Evolutionary conservation across 2,888 invertebrate species (phyloP).

Genomic region (Nomada fabriciana): DNA sequence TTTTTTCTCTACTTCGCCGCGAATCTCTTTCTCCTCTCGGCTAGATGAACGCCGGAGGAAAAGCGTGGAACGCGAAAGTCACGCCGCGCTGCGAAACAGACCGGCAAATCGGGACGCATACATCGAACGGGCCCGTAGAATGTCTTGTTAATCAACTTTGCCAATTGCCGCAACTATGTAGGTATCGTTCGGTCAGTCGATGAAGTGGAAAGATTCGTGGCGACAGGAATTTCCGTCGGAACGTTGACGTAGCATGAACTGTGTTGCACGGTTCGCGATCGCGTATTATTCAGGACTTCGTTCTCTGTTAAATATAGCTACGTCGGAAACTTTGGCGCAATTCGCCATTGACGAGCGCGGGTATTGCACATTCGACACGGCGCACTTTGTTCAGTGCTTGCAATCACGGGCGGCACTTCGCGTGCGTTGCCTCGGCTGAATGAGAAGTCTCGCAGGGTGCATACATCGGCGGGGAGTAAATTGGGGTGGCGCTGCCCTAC

Average conservation of each 20-base stretch:
- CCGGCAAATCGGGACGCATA: conserved; percentile 67
- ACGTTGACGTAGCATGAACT: too few relatives aligned
- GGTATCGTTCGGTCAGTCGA: conserved; percentile 28
- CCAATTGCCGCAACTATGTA: conserved; percentile 35
- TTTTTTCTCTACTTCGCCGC: background rate
- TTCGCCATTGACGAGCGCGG: background rate
- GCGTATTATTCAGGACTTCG: background rate
- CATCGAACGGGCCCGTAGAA: conserved; percentile 45
- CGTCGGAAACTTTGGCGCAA: background rate
- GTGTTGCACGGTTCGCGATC: background rate
- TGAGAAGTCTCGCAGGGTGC: background rate
- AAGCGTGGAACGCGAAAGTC: conserved; percentile 73
- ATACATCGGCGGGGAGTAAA: background rate
- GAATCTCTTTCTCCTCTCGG: conserved; percentile 28
- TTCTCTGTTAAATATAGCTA: background rate
- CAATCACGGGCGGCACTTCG: conserved; percentile 1
- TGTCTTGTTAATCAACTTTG: conserved; percentile 49
- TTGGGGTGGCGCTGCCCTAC: background rate
- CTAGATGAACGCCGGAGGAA: conserved; percentile 44
- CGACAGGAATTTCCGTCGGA: background rate
- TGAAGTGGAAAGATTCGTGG: background rate
- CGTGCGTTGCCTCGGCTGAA: background rate
- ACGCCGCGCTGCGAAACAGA: conserved; percentile 69
- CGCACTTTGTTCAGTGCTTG: background rate
- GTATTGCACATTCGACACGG: background rate